Conservation (phyloP, 2,113 vertebrate genomes). For the Ochotona princeps region DNA sequence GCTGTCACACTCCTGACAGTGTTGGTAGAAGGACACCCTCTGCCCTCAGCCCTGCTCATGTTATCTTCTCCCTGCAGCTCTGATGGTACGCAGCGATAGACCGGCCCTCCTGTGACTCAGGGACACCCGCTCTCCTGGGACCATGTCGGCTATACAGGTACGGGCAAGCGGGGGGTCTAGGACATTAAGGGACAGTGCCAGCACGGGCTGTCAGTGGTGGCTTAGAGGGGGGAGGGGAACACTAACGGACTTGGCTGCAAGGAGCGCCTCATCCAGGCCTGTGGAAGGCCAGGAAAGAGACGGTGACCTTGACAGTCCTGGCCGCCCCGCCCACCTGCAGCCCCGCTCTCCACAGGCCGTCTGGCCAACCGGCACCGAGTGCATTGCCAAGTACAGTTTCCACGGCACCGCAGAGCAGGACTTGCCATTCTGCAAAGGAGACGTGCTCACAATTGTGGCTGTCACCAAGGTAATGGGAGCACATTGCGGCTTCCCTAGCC, state of each 20-base stretch:
- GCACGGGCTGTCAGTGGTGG: not conserved
- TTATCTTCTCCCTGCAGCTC: conserved; percentile 71
- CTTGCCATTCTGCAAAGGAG: conserved; percentile 97
- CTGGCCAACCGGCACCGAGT: conserved; percentile 97
- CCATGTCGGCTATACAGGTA: conserved; percentile 90
- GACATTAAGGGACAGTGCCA: not conserved
- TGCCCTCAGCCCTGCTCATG: not conserved
- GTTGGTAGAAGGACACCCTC: too few relatives aligned
- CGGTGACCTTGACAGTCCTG: not conserved
- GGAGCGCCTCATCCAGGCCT: not conserved
- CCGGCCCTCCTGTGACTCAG: conserved; percentile 81
- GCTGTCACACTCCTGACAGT: not conserved
- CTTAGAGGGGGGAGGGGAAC: too few relatives aligned
- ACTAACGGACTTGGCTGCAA: too few relatives aligned
- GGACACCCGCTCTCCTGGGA: conserved; percentile 76
- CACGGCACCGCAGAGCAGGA: conserved; percentile 95
- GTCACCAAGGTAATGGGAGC: conserved; percentile 92
- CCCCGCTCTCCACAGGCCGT: conserved; percentile 78
- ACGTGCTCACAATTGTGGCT: conserved; percentile 94
- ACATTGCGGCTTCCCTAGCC: too few relatives aligned
- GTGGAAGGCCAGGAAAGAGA: not conserved
- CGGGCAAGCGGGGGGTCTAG: not conserved
- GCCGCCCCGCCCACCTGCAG: not conserved
- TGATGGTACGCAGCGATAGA: conserved; percentile 86
- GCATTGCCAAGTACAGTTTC: conserved; percentile 98